Evolutionary conservation across 2,888 invertebrate genomes (phyloP).

Genomic region (Phragmatobia fuliginosa): DNA sequence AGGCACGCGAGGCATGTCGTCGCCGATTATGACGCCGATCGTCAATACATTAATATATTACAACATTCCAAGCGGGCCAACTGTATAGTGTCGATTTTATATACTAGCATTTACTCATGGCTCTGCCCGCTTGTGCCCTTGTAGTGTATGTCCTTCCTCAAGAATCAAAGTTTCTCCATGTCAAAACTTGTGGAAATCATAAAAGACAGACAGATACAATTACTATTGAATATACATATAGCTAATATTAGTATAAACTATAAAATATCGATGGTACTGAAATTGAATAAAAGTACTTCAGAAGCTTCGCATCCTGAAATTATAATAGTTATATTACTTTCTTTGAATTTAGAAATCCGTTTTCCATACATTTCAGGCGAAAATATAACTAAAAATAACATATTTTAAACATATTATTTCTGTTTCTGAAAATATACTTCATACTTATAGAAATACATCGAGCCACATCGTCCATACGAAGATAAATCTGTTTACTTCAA

Average conservation of each 20-base stretch:
- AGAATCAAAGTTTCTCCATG: too few species aligned
- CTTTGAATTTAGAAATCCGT: not conserved
- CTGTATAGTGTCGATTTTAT: not conserved
- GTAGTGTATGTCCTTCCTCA: too few species aligned
- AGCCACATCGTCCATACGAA: slow-evolving; percentile 45
- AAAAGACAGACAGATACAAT: too few species aligned
- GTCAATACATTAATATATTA: slow-evolving; percentile 41
- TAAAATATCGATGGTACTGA: not conserved
- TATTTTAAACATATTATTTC: slow-evolving; percentile 5
- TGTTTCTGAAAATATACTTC: not conserved
- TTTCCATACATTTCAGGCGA: not conserved
- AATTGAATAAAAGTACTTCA: not conserved
- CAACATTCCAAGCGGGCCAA: slow-evolving; percentile 37
- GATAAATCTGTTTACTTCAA: slow-evolving; percentile 35
- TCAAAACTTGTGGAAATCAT: too few species aligned
- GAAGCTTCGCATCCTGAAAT: not conserved
- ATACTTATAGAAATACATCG: slow-evolving; percentile 17
- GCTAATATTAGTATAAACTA: not conserved
- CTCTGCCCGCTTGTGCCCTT: too few species aligned
- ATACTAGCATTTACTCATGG: too few species aligned
- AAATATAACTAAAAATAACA: slow-evolving; percentile 13
- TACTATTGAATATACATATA: too few species aligned
- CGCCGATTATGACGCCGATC: slow-evolving; percentile 51
- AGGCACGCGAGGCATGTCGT: slow-evolving; percentile 56
- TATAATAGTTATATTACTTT: not conserved